phyloP scores from a whole-genome alignment of 2,888 invertebrate species.

The Odontomyia ornata region DNA sequence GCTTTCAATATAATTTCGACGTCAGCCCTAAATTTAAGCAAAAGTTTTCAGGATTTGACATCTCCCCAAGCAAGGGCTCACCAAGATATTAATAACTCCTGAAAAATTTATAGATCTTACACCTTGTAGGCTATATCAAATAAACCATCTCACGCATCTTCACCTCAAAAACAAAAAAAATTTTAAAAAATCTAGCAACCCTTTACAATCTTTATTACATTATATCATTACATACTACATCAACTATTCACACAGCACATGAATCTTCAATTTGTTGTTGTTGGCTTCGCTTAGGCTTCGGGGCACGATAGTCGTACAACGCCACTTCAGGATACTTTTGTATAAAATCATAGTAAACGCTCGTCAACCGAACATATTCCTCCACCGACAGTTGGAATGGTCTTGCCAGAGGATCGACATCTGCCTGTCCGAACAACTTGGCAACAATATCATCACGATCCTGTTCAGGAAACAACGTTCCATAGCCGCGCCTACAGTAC shows the following conservation, averaged over 20 bases:
- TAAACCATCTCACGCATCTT: no score
- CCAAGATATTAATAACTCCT: no score
- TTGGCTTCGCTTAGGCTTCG: conserved; percentile 52
- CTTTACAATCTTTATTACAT: conserved; percentile 23
- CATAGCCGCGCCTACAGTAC: conserved; percentile 74
- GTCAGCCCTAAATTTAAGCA: no score
- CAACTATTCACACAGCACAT: conserved; percentile 8
- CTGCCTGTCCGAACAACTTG: conserved; percentile 75
- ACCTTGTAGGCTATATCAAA: no score
- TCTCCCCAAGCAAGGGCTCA: no score
- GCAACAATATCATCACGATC: conserved; percentile 71
- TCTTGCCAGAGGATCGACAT: conserved; percentile 74
- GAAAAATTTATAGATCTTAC: no score
- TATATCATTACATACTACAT: conserved; percentile 16
- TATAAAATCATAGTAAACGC: conserved; percentile 79
- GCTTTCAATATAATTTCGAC: no score
- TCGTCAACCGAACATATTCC: conserved; percentile 80
- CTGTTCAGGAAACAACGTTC: conserved; percentile 80
- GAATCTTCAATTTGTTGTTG: not conserved
- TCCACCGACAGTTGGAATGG: conserved; percentile 79
- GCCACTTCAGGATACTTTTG: conserved; percentile 72
- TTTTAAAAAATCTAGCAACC: no score
- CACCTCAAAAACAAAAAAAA: no score
- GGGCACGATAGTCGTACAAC: conserved; percentile 75
- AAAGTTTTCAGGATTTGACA: no score